Conservation (phyloP, 2,888 invertebrate genomes). For the Griposia aprilina region DNA sequence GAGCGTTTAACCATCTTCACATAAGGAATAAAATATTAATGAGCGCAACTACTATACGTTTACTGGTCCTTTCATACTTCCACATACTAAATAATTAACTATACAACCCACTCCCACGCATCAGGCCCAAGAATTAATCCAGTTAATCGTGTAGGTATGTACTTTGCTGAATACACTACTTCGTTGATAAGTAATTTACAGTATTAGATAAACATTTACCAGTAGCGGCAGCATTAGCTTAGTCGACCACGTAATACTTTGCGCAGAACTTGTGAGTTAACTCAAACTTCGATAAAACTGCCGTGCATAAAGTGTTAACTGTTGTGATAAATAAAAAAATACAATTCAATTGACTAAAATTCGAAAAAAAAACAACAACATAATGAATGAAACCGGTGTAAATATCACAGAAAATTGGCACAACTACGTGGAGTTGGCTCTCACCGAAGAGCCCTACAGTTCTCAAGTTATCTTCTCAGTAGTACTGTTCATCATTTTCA, state of each 20-base stretch:
- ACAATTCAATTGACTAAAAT: neutral
- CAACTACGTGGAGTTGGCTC: slow-evolving; percentile 49
- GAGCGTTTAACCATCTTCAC: neutral
- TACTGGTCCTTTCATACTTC: neutral
- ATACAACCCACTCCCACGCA: slow-evolving; percentile 29
- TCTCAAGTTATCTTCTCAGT: slow-evolving; percentile 57
- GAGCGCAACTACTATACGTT: neutral
- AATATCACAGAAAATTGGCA: slow-evolving; percentile 57
- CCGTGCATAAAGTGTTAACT: slow-evolving; percentile 12
- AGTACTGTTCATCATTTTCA: slow-evolving; percentile 56
- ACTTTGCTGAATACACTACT: slow-evolving; percentile 70
- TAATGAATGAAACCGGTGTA: slow-evolving; percentile 41
- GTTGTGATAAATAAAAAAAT: slow-evolving; percentile 15
- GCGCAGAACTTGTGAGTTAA: slow-evolving; percentile 40
- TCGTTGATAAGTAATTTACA: slow-evolving; percentile 61
- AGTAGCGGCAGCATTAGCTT: slow-evolving; percentile 38
- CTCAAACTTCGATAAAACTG: neutral
- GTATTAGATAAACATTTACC: slow-evolving; percentile 67
- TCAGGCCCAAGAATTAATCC: slow-evolving; percentile 58
- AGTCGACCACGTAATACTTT: slow-evolving; percentile 34
- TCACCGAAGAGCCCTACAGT: slow-evolving; percentile 49
- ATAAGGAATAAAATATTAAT: neutral
- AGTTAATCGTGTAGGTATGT: slow-evolving; percentile 62
- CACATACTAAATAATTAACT: slow-evolving; percentile 10
- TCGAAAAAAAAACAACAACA: slow-evolving; percentile 4